Evolutionary conservation across 2,113 vertebrate species (phyloP).

Genomic region (Pollimyrus isidori): DNA sequence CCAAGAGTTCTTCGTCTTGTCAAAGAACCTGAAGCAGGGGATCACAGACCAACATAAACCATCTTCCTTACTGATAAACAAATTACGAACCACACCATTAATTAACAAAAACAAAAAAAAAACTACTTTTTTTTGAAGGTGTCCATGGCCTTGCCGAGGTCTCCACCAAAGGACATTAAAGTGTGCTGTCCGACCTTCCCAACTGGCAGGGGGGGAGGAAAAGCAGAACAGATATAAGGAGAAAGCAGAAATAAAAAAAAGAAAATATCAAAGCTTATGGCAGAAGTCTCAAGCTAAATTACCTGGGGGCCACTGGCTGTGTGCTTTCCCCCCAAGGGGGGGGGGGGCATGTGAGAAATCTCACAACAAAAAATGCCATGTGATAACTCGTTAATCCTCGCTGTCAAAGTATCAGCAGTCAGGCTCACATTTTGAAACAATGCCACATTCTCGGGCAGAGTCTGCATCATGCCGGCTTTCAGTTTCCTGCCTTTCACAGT

Average conservation of each 20-base stretch:
- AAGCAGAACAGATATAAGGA: not conserved
- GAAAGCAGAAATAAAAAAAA: not conserved
- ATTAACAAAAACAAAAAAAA: not conserved
- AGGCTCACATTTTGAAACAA: too few relatives aligned
- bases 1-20: constrained; percentile 86
- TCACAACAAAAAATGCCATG: too few relatives aligned
- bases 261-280: not conserved
- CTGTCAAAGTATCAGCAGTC: too few relatives aligned
- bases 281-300: not conserved
- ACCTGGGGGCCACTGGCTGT: not conserved
- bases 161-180: constrained; percentile 59
- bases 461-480: too few relatives aligned
- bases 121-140: constrained; percentile 77
- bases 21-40: constrained; percentile 64
- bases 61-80: not conserved
- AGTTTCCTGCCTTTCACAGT: too few relatives aligned
- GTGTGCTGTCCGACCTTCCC: constrained; percentile 74
- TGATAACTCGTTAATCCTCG: too few relatives aligned
- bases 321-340: too few relatives aligned
- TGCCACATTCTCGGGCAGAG: too few relatives aligned
- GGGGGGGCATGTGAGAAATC: too few relatives aligned
- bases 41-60: not conserved
- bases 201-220: constrained; percentile 55
- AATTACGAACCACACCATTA: not conserved
- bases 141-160: constrained; percentile 74